Evolutionary conservation across 1,140 invertebrate species (phyloP), one percentile per base, ranked within the genome.

Genomic region (Drosophila leontia): DNA sequence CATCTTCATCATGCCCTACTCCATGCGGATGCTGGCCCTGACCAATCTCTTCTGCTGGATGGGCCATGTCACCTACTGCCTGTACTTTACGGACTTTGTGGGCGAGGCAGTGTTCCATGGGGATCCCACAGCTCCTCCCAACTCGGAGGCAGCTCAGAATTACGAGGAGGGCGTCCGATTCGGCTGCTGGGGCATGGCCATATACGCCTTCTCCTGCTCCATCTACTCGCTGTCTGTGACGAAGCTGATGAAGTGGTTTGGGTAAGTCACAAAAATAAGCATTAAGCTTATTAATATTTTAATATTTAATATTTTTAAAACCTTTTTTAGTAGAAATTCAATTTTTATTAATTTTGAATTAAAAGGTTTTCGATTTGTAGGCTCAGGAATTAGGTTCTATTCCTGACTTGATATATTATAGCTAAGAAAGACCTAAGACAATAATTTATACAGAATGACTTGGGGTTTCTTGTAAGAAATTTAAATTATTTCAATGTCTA

Each of bases 1-100:
- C 19, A 97, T 97, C 19, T 86, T 97, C 0, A 94, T 94, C 11
- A 97, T 97, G 96, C 97, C 97, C 0, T 93, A 94, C 48, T 96
- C 95, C 11, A 93, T 98, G 86, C 93, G 95, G 34, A 95, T 97
- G 85, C 93, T 98, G 6, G 97, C 97, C 71, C 45, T 97, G 6
- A 97, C 97, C 0, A 97, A 98, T 93, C 93, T 97, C 0, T 96
- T 97, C 81, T 97, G 96, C 78, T 98, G 97, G 97, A 97, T 97
- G 96, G 96, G 96, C 0, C 95, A 97, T 42, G 96, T 97, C 1
- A 97, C 96, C 82, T 98, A 97, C 80, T 97, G 96, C 0, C 93
- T 98, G 0, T 98, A 97, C 82, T 98, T 98, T 78, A 98, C 97
- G 0, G 97, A 98, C 92, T 98, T 97, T 86, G 97, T 98, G 2